Evolutionary conservation across 1,140 invertebrate genomes (phyloP).

Genomic region (Harlomillsia oculata): DNA sequence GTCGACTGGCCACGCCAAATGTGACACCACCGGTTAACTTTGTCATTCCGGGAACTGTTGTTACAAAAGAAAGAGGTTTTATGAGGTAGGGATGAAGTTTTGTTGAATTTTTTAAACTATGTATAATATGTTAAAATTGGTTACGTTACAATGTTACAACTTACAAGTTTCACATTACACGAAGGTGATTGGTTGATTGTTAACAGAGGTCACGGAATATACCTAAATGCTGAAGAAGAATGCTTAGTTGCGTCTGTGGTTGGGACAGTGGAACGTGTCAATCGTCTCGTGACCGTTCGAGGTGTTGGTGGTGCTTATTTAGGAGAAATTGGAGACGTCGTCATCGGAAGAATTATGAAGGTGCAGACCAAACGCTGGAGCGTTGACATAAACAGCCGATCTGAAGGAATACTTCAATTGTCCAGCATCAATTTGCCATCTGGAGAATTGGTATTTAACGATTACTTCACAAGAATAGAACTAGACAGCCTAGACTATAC

Average conservation of each 20-base stretch:
- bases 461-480: background rate
- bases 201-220: slow-evolving; percentile 91
- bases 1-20: background rate
- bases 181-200: slow-evolving; percentile 4
- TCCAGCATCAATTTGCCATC: slow-evolving; percentile 95
- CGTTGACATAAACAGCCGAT: slow-evolving; percentile 82
- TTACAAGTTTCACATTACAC: background rate
- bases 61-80: slow-evolving; percentile 69
- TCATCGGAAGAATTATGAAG: slow-evolving; percentile 87
- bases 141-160: too few relatives aligned
- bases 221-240: slow-evolving; percentile 61
- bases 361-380: slow-evolving; percentile 88
- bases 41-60: slow-evolving; percentile 77
- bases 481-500: background rate
- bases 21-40: slow-evolving; percentile 46
- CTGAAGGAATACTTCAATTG: slow-evolving; percentile 78
- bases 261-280: slow-evolving; percentile 85
- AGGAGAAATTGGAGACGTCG: slow-evolving; percentile 94
- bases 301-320: slow-evolving; percentile 81
- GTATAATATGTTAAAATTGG: too few relatives aligned
- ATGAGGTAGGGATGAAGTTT: slow-evolving; percentile 53
- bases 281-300: slow-evolving; percentile 82
- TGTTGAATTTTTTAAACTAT: background rate
- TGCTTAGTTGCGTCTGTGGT: slow-evolving; percentile 82
- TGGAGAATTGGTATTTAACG: slow-evolving; percentile 69